These are phyloP conservation scores for Ormyrus nitidulus DNA, from an alignment of 2,888 invertebrate species.

Conservation along the genomic window DNA sequence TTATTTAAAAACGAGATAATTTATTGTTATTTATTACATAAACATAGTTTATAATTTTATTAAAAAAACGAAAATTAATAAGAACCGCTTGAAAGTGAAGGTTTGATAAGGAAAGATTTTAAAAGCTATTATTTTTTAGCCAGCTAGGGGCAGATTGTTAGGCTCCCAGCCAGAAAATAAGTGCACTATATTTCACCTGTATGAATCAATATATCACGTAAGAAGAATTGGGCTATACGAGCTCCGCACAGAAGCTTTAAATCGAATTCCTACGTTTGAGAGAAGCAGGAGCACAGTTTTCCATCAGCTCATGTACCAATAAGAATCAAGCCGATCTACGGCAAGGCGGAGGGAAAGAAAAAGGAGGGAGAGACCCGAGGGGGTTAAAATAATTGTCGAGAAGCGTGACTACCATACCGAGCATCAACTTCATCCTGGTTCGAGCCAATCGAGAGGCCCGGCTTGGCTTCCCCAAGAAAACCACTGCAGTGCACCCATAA, in stretches of 20 bases:
- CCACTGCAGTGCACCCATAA: constrained; percentile 72
- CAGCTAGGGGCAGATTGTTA: background rate
- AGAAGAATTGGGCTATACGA: background rate
- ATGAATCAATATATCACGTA: constrained; percentile 29
- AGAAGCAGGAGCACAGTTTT: background rate
- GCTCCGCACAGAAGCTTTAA: background rate
- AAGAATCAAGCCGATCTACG: constrained; percentile 55
- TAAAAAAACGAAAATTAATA: too few species aligned
- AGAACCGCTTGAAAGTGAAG: too few species aligned
- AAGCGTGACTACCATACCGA: constrained; percentile 72
- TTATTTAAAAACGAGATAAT: too few species aligned
- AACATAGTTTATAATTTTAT: too few species aligned
- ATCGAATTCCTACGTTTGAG: background rate
- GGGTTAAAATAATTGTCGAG: constrained; percentile 72
- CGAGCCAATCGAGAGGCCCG: background rate
- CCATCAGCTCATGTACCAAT: constrained; percentile 57
- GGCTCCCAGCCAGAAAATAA: constrained; percentile 17
- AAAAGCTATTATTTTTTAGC: too few species aligned
- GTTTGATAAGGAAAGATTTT: too few species aligned
- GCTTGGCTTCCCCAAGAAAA: constrained; percentile 58
- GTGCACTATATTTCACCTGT: constrained; percentile 31
- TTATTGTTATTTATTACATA: too few species aligned
- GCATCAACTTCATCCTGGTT: constrained; percentile 60
- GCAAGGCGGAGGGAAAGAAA: background rate
- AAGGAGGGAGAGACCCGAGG: constrained; percentile 43